Conservation (phyloP, 2,113 vertebrate genomes). For the Elaphurus davidianus region DNA sequence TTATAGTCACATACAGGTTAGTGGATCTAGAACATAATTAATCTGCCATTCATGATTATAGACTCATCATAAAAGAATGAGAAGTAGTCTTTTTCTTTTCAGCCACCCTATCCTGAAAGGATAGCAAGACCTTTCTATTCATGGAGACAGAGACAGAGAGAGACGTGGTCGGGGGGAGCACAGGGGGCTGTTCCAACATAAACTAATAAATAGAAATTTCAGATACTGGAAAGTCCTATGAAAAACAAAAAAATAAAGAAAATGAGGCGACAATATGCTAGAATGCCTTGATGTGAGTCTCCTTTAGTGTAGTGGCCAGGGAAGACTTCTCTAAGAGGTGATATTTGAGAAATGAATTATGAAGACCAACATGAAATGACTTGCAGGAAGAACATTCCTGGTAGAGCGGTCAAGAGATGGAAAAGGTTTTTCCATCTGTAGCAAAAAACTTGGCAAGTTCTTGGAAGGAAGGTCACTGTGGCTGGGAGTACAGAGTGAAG, state of each 20-base stretch:
- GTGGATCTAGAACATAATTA: neutral
- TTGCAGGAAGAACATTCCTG: neutral
- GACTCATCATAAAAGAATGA: neutral
- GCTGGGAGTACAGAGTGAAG: neutral
- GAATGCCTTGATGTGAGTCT: neutral
- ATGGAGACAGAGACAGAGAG: neutral
- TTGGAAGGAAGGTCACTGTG: neutral
- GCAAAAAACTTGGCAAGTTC: neutral
- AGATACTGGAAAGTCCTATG: neutral
- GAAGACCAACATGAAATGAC: neutral
- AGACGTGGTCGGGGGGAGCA: neutral
- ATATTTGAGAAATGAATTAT: neutral
- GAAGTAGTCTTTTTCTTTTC: neutral
- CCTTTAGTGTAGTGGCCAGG: neutral
- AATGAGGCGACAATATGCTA: neutral
- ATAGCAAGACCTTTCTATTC: neutral
- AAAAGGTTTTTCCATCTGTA: neutral
- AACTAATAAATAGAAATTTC: neutral
- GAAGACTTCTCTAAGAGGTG: neutral
- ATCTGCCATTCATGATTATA: neutral
- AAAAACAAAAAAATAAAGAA: neutral
- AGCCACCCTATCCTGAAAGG: neutral
- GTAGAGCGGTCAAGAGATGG: neutral
- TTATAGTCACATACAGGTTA: neutral
- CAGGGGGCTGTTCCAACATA: neutral